These are phyloP conservation scores for Montipora sp. DNA, from an alignment of 64 coral and sea anemone genomes.

Conservation along the genomic window DNA sequence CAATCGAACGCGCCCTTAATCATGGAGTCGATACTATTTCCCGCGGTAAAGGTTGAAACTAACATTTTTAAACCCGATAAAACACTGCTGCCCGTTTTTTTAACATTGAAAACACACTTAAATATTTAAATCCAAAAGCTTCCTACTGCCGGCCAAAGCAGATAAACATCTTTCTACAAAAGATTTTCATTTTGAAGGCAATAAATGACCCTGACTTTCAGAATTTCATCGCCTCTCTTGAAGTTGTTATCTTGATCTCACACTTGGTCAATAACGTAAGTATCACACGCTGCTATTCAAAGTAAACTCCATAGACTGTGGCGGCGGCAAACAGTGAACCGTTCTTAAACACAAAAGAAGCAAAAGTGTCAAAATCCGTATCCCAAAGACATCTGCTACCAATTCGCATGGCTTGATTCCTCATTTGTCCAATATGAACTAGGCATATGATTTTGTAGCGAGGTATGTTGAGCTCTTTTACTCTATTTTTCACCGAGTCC, in stretches of 20 bases:
- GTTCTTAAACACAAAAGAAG: conserved; percentile 86
- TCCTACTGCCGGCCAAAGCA: too few relatives aligned
- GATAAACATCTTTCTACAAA: too few relatives aligned
- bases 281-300: conserved; percentile 52
- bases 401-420: conserved; percentile 78
- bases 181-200: too few relatives aligned
- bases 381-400: conserved; percentile 98
- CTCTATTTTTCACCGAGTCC: conserved; percentile 75
- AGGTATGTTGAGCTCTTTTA: conserved; percentile 83
- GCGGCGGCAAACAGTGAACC: conserved; percentile 86
- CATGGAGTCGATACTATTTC: too few relatives aligned
- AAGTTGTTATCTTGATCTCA: background rate
- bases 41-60: too few relatives aligned
- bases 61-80: too few relatives aligned
- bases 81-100: too few relatives aligned
- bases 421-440: conserved; percentile 87
- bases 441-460: conserved; percentile 90
- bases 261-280: background rate
- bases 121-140: too few relatives aligned
- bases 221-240: too few relatives aligned
- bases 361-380: conserved; percentile 71
- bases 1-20: too few relatives aligned
- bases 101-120: too few relatives aligned
- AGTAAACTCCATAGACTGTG: conserved; percentile 93
- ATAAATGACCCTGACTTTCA: too few relatives aligned